Conservation (phyloP, 2,888 invertebrate genomes). For the Drosophila emarginata region DNA sequence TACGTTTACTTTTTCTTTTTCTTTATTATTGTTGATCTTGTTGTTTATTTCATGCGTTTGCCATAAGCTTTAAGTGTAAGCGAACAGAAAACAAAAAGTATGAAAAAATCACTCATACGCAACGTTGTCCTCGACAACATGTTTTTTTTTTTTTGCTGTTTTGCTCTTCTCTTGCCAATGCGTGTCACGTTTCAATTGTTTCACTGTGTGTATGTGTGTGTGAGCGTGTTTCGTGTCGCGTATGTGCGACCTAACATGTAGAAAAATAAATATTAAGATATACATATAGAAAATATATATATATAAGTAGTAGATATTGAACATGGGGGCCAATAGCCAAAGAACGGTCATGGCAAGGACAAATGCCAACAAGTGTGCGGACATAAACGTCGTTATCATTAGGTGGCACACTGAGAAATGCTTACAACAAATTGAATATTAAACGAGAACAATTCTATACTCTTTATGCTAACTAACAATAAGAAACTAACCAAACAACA, state of each 20-base stretch:
- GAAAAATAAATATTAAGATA: constrained; percentile 59
- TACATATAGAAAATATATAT: constrained; percentile 33
- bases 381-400: constrained; percentile 54
- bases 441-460: background rate
- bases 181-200: constrained; percentile 72
- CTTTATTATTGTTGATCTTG: background rate
- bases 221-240: constrained; percentile 26
- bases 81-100: constrained; percentile 7
- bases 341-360: constrained; percentile 65
- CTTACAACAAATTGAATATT: background rate
- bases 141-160: background rate
- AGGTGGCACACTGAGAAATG: constrained; percentile 26
- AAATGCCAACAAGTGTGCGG: constrained; percentile 63
- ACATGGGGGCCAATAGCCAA: constrained; percentile 7
- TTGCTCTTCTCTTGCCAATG: constrained; percentile 42
- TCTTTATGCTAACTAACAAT: background rate
- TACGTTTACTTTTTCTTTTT: background rate
- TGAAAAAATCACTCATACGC: constrained; percentile 58
- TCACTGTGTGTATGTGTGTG: constrained; percentile 41
- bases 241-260: constrained; percentile 56
- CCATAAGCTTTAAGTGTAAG: constrained; percentile 58
- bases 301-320: constrained; percentile 21
- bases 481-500: too few relatives aligned
- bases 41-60: constrained; percentile 17
- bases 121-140: constrained; percentile 25